Evolutionary conservation across 2,888 invertebrate genomes (phyloP).

Genomic region (Malacosoma neustria): DNA sequence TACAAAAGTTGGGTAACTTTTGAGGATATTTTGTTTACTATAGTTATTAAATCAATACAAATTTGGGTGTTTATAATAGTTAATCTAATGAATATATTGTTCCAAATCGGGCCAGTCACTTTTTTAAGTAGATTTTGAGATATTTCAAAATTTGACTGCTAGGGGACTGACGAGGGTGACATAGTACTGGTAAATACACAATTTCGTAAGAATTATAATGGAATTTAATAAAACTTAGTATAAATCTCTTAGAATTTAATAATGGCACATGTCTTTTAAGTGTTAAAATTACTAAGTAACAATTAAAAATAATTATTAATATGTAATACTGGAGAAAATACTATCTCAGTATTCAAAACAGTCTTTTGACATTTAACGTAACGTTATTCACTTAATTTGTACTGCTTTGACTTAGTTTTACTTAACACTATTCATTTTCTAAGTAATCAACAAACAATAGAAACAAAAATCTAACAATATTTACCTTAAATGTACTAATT

Average conservation of each 20-base stretch:
- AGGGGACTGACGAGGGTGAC: slow-evolving; percentile 8
- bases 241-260: too few relatives aligned
- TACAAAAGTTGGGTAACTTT: too few relatives aligned
- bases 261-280: slow-evolving; percentile 5
- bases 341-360: too few relatives aligned
- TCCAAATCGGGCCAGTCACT: slow-evolving; percentile 15
- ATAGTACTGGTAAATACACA: slow-evolving; percentile 1
- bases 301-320: too few relatives aligned
- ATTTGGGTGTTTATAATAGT: slow-evolving; percentile 12
- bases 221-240: too few relatives aligned
- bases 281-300: slow-evolving; percentile 7
- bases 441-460: too few relatives aligned
- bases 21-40: slow-evolving; percentile 13
- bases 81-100: slow-evolving; percentile 15
- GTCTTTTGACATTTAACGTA: slow-evolving; percentile 10
- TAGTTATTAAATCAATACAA: slow-evolving; percentile 12
- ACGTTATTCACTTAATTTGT: slow-evolving; percentile 7
- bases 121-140: slow-evolving; percentile 12
- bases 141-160: slow-evolving; percentile 8
- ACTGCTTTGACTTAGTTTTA: background rate
- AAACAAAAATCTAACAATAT: too few relatives aligned
- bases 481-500: too few relatives aligned
- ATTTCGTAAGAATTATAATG: slow-evolving; percentile 3
- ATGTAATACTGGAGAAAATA: slow-evolving; percentile 9
- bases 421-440: too few relatives aligned